Evolutionary conservation across 2,797 vertebrate species (phyloP).

Genomic region (Myotis pilosus): DNA sequence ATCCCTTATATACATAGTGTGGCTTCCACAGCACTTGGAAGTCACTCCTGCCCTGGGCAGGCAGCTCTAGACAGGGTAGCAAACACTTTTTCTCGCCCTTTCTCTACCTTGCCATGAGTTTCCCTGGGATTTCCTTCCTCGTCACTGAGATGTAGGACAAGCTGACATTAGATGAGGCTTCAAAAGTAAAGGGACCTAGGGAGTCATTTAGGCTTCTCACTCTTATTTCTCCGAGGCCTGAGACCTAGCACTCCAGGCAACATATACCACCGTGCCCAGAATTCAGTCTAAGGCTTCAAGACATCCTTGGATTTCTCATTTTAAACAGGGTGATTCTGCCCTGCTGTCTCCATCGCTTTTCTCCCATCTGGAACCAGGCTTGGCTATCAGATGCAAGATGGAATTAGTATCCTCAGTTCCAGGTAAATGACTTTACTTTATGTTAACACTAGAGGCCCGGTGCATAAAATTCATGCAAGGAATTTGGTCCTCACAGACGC

Average conservation of each 20-base stretch:
- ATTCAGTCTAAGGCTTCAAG: neutral
- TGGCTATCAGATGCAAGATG: neutral
- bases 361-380: neutral
- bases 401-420: neutral
- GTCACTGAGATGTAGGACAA: neutral
- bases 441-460: neutral
- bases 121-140: neutral
- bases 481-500: no score
- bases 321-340: neutral
- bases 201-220: neutral
- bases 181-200: neutral
- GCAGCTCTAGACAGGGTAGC: fast-evolving
- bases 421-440: neutral
- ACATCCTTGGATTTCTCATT: neutral
- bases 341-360: neutral
- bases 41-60: fast-evolving
- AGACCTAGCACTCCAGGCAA: neutral
- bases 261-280: fast-evolving
- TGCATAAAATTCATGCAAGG: no score
- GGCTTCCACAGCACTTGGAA: neutral
- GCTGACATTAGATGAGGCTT: neutral
- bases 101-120: neutral
- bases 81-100: neutral
- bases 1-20: fast-evolving
- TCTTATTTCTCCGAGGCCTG: neutral